Percentiles rank a stretch among this genome's conserved stretches.
These are phyloP conservation scores for Chrysochloris asiatica DNA, from an alignment of 2,113 vertebrate genomes.

Conservation along the genomic window DNA sequence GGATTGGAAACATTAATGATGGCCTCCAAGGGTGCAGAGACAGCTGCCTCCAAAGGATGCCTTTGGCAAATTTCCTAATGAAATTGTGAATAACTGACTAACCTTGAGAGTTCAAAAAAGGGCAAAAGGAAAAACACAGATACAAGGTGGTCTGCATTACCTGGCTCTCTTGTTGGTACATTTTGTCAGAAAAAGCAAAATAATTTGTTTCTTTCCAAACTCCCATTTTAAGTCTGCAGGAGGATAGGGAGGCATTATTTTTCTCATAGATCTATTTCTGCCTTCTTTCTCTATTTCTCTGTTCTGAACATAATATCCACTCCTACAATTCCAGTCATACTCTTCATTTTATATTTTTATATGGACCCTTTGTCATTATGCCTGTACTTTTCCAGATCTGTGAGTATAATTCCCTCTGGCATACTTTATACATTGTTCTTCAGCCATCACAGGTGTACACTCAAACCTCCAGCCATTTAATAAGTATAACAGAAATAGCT, in stretches of 20 bases:
- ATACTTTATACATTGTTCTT: not conserved
- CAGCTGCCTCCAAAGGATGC: slow-evolving; percentile 85
- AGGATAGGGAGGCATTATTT: not conserved
- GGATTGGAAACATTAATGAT: slow-evolving; percentile 81
- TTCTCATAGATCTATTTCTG: not conserved
- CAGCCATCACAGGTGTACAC: not conserved
- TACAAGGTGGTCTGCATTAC: slow-evolving; percentile 65
- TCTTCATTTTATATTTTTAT: not conserved
- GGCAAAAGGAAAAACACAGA: slow-evolving; percentile 78
- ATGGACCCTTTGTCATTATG: not conserved
- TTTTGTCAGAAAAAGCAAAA: slow-evolving; percentile 49
- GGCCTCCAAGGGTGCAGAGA: slow-evolving; percentile 85
- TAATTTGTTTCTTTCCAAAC: not conserved
- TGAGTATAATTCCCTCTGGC: not conserved
- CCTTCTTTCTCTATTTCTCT: not conserved
- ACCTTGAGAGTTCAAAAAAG: slow-evolving; percentile 85
- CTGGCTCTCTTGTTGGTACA: slow-evolving; percentile 58
- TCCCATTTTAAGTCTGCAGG: not conserved
- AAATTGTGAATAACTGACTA: slow-evolving; percentile 84
- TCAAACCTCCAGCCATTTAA: not conserved
- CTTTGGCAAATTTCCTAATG: slow-evolving; percentile 87
- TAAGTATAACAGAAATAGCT: not conserved
- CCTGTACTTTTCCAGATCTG: not conserved
- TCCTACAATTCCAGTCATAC: not conserved
- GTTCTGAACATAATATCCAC: not conserved